Evolutionary conservation across 2,797 vertebrate genomes (phyloP), one percentile per base, ranked within the genome.

Genomic region (Lepus townsendii): DNA sequence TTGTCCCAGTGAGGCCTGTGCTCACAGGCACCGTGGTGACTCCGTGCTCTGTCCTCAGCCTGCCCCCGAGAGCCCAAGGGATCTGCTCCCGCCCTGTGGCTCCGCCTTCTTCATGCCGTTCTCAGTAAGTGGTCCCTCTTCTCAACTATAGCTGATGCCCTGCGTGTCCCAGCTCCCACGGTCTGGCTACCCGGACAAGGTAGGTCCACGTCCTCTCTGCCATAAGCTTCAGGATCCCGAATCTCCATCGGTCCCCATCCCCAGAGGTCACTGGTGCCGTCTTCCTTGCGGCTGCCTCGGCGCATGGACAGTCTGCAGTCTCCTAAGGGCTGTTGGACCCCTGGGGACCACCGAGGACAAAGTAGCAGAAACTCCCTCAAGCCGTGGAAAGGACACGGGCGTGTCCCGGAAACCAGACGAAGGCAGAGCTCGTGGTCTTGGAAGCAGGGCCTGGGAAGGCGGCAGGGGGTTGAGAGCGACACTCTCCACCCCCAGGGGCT

Each of bases 321-420:
- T 73, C 95, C 69, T 71, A 66, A 38, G 42, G 42, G 42, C 10
- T 93, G 86, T 60, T 5, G 7, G 65, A 86, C 93, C 72, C 57
- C 83, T 30, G 20, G 32, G 32, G 47, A 54, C 65, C 30, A 52
- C 17, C 57, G 13, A 12, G 78, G 68, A 68, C 60, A 78, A 83
- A 68, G 52, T 54, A 69, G 38, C 3, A 73, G 42, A 68, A 82
- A 62, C 42, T 17, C 30, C 68, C n/a, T 69, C 22, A 54, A 63
- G 26, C 60, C 35, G 19, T 9, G 42, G 3, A 68, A 84, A 65
- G 42, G 57, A 5, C 26, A 2, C 2, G 14, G 35, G 82, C 7
- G n/a, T 91, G 22, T 79, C 66, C 62, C 0, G 38, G 78, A 86
- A 69, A 35, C 24, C 65, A 82, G 57, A 89, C 71, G 89, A 4